Evolutionary conservation across 2,888 invertebrate species (phyloP), one percentile per base, ranked within the genome.

Genomic region (Lasioglossum calceatum): DNA sequence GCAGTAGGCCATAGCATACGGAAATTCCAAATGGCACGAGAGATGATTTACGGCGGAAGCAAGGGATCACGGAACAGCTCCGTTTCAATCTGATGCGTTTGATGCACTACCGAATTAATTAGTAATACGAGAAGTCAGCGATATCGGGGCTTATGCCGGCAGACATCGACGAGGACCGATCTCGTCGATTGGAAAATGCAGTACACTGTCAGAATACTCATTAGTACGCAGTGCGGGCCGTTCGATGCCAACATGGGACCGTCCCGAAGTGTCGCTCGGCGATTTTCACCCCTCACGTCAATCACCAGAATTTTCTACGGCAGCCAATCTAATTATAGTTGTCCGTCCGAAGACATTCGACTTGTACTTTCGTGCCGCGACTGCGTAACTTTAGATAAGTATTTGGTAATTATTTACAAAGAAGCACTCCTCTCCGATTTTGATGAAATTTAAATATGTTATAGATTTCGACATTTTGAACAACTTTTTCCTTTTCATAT

Each of bases 21-120:
- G 90, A 91, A 91, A 87, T 91, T 84, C 90, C 89, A 88, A 91
- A 90, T 86, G 91, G 91, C 88, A 84, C 80, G 87, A n/a, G 86
- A 67, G 86, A 91, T 91, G 91, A 91, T 91, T 91, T 91, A 91
- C 88, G 88, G 74, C 81, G 85, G 86, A 86, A 85, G 73, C 79
- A 67, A 74, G 82, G 81, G 81, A 86, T 87, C 89, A 88, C 83
- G 81, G 80, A 87, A 81, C 83, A 81, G 86, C 81, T 85, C 83
- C 78, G 79, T 86, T 91, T 91, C 91, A 91, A 91, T 89, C 87
- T 85, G 87, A 87, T 87, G 87, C 84, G 87, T 89, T 90, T 88
- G 87, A 90, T 89, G 85, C 82, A 80, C 76, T 84, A 72, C 83
- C 79, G 87, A 87, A 91, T 89, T 91, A 91, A 91, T 91, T 91